Evolutionary conservation across 2,113 vertebrate genomes (phyloP).

Genomic region (Tympanuchus pallidicinctus): DNA sequence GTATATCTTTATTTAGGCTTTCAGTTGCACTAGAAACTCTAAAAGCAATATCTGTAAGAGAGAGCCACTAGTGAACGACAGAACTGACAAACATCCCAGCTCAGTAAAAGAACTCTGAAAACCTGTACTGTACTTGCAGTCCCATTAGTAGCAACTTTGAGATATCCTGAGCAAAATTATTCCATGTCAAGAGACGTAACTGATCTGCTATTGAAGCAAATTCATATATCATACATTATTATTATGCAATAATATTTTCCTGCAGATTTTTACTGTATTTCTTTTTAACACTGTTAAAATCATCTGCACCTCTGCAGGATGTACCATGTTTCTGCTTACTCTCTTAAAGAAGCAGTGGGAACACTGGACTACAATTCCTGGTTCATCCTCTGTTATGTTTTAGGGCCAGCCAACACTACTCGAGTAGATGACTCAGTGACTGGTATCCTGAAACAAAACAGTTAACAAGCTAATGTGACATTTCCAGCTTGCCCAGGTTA

Average conservation of each 20-base stretch:
- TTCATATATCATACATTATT: neutral
- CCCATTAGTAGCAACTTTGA: neutral
- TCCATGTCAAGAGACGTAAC: neutral
- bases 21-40: neutral
- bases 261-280: neutral
- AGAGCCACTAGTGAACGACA: neutral
- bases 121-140: rapidly evolving
- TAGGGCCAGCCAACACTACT: neutral
- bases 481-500: neutral
- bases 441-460: neutral
- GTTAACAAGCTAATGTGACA: neutral
- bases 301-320: neutral
- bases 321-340: neutral
- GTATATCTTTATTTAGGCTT: neutral
- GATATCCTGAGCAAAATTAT: neutral
- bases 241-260: neutral
- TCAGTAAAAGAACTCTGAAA: neutral
- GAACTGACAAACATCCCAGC: neutral
- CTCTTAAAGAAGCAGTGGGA: neutral
- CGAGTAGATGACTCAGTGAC: neutral
- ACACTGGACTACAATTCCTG: neutral
- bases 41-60: neutral
- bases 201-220: neutral
- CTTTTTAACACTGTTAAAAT: neutral
- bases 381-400: neutral